Percentiles rank a stretch among this genome's conserved stretches.
Conservation (phyloP, 1,140 invertebrate species). For the Caenorhabditis briggsae region DNA sequence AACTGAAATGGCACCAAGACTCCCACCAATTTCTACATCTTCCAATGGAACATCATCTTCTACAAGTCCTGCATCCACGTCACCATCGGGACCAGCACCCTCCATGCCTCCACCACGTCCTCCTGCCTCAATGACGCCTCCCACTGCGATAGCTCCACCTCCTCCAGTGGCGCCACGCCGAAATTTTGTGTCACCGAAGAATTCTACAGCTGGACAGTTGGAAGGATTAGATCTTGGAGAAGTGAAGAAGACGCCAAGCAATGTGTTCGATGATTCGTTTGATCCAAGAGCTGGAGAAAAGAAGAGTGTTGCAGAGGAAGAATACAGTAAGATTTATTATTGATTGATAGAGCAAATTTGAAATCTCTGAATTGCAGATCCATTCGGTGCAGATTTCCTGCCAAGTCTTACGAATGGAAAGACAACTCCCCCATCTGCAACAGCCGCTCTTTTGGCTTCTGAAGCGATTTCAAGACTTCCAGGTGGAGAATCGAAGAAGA, state of each 20-base stretch:
- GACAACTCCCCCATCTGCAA: background rate
- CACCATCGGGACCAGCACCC: constrained; percentile 60
- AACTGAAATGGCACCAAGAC: background rate
- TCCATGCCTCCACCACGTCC: constrained; percentile 60
- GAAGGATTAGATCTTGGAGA: constrained; percentile 35
- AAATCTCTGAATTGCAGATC: constrained; percentile 29
- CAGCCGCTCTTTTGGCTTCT: constrained; percentile 7
- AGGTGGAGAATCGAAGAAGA: background rate
- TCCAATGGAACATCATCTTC: constrained; percentile 39
- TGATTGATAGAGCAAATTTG: background rate
- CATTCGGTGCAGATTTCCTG: constrained; percentile 60
- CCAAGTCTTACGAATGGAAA: background rate
- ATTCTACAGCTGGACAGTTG: constrained; percentile 18
- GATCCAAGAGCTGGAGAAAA: constrained; percentile 71
- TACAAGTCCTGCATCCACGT: constrained; percentile 22
- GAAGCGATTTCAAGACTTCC: constrained; percentile 33
- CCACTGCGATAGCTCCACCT: constrained; percentile 52
- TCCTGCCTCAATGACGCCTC: constrained; percentile 44
- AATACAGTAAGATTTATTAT: constrained; percentile 12
- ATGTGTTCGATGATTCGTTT: constrained; percentile 73
- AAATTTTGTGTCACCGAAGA: constrained; percentile 53
- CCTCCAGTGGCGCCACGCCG: constrained; percentile 57
- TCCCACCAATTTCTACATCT: constrained; percentile 33
- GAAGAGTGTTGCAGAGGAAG: background rate
- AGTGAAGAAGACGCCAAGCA: constrained; percentile 5